Base-by-base conservation (phyloP, 2,888 invertebrate genomes). In the Mimas tiliae region DNA sequence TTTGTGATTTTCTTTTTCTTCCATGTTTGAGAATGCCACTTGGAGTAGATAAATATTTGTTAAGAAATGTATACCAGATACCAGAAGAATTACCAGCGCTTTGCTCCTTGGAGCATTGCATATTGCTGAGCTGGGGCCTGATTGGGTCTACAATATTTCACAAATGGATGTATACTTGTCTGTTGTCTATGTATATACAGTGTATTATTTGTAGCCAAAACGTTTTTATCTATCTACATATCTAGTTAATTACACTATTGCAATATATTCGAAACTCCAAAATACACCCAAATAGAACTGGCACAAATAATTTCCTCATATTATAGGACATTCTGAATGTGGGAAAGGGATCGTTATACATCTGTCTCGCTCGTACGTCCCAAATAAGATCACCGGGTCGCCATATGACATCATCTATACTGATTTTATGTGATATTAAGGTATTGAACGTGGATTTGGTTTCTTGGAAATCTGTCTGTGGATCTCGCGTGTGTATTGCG, bases 301-400 rank as follows among this genome's bases (percentile, higher is more conserved):
- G 14, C 1, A 14, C 16, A 7, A 27, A 45, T 45, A 45, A 48
- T 48, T 48, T 48, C 48, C n/a, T n/a, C 9, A 53, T 0, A 33
- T 12, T 6, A 27, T n/a, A 19, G 8, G 50, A 50, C 50, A 50
- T 51, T n/a, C 33, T 0, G 53, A 34, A 53, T n/a, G 53, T n/a
- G 27, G 11, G 55, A 55, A 16, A 34, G 55, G n/a, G 53, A 34
- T 0, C 33, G 34, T 16, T 8, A 1, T 8, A n/a, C 16, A 0
- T n/a, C 16, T 9, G 34, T 34, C 34, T 55, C 34, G 34, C 34
- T 55, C 53, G 16, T 34, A 55, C 55, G n/a, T 34, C 55, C 33
- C 34, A 16, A 55, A 55, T 55, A 55, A 55, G 34, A 55, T n/a
- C 53, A 55, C 16, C 11, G 16, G 55, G 55, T 55, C 19, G 50